Conservation (phyloP, 92 coral and sea anemone genomes). For the Paramuricea clavata region DNA sequence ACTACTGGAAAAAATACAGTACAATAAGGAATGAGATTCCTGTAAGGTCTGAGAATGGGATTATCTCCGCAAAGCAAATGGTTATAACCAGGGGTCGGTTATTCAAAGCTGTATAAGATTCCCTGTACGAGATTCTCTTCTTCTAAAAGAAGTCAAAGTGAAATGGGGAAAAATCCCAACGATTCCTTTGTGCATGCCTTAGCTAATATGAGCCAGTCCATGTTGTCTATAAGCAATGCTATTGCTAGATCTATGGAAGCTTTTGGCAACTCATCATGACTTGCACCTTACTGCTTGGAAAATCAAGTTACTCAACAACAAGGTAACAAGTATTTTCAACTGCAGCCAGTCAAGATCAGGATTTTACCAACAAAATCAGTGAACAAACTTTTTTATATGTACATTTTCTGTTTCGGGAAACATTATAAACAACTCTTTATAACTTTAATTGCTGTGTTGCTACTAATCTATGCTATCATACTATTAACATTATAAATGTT, state of each 20-base stretch:
- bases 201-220: neutral
- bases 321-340: conserved; percentile 11
- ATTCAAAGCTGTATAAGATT: too few species aligned
- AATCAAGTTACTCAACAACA: conserved; percentile 5
- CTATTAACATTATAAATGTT: neutral
- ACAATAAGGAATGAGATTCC: too few species aligned
- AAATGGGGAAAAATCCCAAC: neutral
- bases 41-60: too few species aligned
- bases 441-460: too few species aligned
- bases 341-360: conserved; percentile 18
- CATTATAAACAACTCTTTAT: neutral
- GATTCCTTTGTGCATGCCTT: neutral
- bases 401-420: conserved; percentile 1
- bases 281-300: conserved; percentile 5
- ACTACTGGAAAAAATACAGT: too few species aligned
- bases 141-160: neutral
- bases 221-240: neutral
- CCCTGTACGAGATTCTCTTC: neutral
- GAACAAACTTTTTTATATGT: neutral
- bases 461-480: too few species aligned
- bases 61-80: too few species aligned
- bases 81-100: too few species aligned
- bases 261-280: neutral
- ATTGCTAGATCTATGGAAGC: conserved; percentile 8
- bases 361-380: conserved; percentile 7